Evolutionary conservation across 2,113 vertebrate species (phyloP), one percentile per base, ranked within the genome.

Genomic region (Crotalus horridus): DNA sequence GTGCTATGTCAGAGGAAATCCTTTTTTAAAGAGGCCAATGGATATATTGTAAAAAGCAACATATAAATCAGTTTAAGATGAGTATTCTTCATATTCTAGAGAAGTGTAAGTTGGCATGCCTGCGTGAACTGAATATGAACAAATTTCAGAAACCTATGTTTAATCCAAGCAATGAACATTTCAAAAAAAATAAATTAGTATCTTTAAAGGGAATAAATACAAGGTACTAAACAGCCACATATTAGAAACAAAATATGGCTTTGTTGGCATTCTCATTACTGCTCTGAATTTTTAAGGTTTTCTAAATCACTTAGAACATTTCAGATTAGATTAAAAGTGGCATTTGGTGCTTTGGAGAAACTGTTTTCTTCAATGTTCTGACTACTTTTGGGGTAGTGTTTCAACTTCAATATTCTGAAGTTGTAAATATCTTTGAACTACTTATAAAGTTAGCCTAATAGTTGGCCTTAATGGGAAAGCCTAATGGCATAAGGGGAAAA

Each of bases 121-220:
- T 97, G 97, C 97, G 98, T 98, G 97, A 98, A 97, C 97, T 98
- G 97, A 97, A 97, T 97, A 93, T 91, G 97, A 98, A 97, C 97
- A 98, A 97, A 97, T 97, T 98, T 98, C 97, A 98, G 97, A 97
- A 97, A 97, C 96, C 96, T 95, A 96, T 1, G 97, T 97, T 98
- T 98, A 98, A 97, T 98, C 97, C 97, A 97, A 96, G 97, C 97
- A 97, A 97, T 97, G 97, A 98, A 97, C 97, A 97, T 97, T 97
- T 98, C 97, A 97, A 97, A 97, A 97, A 97, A 97, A 96, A 96
- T 97, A 98, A 98, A 98, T 98, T 98, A 98, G 97, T 98, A 98
- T 97, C 97, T 98, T 97, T 96, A 96, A 97, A 97, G 96, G 96
- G 96, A 97, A 97, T 96, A 97, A 97, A 98, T 97, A 96, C 96